Conservation (phyloP, 2,888 invertebrate species). For the Synergus gifuensis region DNA sequence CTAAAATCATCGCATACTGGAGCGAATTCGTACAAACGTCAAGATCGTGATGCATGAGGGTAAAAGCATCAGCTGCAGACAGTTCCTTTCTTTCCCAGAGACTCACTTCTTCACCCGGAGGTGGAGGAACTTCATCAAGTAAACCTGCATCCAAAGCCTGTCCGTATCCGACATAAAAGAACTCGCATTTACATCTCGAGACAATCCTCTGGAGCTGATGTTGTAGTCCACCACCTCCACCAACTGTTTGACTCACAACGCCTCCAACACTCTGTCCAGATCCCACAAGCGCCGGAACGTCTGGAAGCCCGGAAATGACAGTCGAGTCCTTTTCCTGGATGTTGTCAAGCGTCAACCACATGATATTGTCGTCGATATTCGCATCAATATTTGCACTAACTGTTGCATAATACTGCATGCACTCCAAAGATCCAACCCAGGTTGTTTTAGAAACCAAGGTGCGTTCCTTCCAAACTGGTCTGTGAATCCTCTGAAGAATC, state of each 20-base stretch:
- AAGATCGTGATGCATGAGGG: constrained; percentile 98
- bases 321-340: constrained; percentile 91
- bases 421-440: constrained; percentile 96
- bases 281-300: constrained; percentile 93
- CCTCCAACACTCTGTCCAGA: constrained; percentile 98
- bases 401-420: constrained; percentile 99
- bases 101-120: constrained; percentile 85
- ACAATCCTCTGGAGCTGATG: constrained; percentile 96
- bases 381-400: constrained; percentile 85
- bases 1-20: constrained; percentile 97
- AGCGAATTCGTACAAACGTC: constrained; percentile 98
- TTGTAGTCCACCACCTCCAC: constrained; percentile 82
- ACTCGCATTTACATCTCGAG: constrained; percentile 98
- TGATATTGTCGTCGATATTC: constrained; percentile 88
- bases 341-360: constrained; percentile 97
- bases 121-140: constrained; percentile 84
- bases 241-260: constrained; percentile 95
- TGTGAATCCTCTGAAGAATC: constrained; percentile 92
- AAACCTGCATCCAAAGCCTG: constrained; percentile 84
- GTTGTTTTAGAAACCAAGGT: constrained; percentile 95
- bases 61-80: constrained; percentile 97
- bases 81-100: constrained; percentile 88
- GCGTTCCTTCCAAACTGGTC: constrained; percentile 92
- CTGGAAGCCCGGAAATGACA: constrained; percentile 88
- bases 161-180: constrained; percentile 97